Base-by-base conservation (phyloP, 2,113 vertebrate genomes). In the Todiramphus chloris region DNA sequence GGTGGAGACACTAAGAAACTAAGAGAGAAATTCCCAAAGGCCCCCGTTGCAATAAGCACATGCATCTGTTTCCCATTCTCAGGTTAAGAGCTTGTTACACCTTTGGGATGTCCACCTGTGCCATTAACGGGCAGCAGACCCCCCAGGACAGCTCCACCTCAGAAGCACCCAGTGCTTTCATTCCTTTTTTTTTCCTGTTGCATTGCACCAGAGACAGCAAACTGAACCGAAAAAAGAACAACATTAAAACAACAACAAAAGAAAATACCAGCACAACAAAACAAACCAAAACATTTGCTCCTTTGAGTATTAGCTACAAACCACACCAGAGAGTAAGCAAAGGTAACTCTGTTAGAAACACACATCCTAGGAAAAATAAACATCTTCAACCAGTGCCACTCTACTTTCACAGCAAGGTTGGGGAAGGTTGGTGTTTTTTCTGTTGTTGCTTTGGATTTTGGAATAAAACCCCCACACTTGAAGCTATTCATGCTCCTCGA, bases 241-340 rank as follows among this genome's bases (percentile, higher is more conserved):
- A 28, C 37, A 39, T 5, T 17, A 20, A 14, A 37, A 16, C 18
- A 24, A 41, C 21, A 81, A 7, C 10, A 30, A 14, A 11, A 48
- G 23, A 50, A 25, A 25, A 51, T 2, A 14, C 43, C 43, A 43
- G 15, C 43, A 43, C 43, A 43, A 43, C 50, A 30, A 10, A 27
- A 27, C 8, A 58, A 48, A 14, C 10, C 13, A 30, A 55, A 82
- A 59, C 8, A 18, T 41, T 75, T 10, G 6, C 8, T n/a, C 12
- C 9, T 70, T 62, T 69, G 24, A 12, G 27, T 14, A 2, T 33
- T 10, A 46, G 35, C 4, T 24, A 30, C 12, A 72, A 85, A 37
- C 1, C n/a, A 74, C 3, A 35, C 15, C 23, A 18, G 5, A 5
- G 30, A 53, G 6, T 0, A 0, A 0, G 0, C 20, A 53, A 81